Conservation (phyloP, 2,797 vertebrate genomes). For the Syndactyla subalaris region DNA sequence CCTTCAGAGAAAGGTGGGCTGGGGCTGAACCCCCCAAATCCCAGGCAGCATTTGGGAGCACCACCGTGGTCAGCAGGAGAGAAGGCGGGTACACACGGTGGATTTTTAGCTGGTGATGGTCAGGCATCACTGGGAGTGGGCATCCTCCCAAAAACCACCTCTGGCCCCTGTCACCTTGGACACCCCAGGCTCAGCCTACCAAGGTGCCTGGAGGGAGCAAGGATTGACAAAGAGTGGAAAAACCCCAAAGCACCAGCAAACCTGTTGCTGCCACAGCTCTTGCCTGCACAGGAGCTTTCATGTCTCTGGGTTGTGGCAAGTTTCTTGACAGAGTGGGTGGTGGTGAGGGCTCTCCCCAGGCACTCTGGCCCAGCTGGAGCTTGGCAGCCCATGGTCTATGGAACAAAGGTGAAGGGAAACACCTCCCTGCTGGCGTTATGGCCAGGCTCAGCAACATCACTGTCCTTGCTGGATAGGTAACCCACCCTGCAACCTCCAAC, state of each 20-base stretch:
- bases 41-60: rapidly evolving
- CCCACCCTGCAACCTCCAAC: background rate
- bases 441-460: background rate
- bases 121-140: rapidly evolving
- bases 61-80: rapidly evolving
- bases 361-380: background rate
- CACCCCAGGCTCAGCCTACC: background rate
- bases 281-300: rapidly evolving
- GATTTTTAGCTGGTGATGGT: background rate
- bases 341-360: background rate
- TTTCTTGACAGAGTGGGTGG: background rate
- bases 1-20: background rate
- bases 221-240: background rate
- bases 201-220: background rate
- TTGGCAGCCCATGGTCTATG: background rate
- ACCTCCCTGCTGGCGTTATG: rapidly evolving
- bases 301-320: background rate
- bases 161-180: background rate
- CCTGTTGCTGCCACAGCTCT: rapidly evolving
- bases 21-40: background rate
- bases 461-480: background rate
- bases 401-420: background rate
- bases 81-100: background rate
- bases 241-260: rapidly evolving
- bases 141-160: background rate